Percentiles rank a stretch among this genome's conserved stretches.
These are phyloP conservation scores for Chironomus riparius DNA, from an alignment of 2,888 invertebrate genomes.

Conservation along the genomic window DNA sequence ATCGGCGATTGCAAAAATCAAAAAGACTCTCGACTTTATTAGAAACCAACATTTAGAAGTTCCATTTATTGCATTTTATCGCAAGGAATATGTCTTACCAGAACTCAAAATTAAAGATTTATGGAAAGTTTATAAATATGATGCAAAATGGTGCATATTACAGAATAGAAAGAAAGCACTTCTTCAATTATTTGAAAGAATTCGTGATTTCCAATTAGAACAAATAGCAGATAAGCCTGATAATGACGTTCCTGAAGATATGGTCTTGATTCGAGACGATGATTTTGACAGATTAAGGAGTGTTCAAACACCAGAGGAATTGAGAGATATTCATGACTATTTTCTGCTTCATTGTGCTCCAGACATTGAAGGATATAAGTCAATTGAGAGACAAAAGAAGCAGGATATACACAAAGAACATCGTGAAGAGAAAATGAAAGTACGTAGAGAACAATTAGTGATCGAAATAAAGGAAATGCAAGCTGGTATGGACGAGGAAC, in stretches of 20 bases:
- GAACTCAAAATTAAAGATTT: conserved; percentile 90
- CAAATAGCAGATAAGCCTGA: conserved; percentile 72
- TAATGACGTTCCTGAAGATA: conserved; percentile 71
- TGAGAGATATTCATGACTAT: conserved; percentile 87
- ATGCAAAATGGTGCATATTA: conserved; percentile 91
- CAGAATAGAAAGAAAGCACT: conserved; percentile 76
- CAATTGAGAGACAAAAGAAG: conserved; percentile 51
- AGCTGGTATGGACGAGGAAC: conserved; percentile 36
- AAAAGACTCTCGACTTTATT: conserved; percentile 91
- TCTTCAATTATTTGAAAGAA: conserved; percentile 73
- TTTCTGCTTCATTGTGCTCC: conserved; percentile 87
- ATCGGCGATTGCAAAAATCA: conserved; percentile 75
- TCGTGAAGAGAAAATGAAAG: conserved; percentile 28
- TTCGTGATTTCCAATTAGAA: conserved; percentile 84
- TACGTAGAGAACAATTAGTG: conserved; percentile 32
- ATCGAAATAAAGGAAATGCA: conserved; percentile 35
- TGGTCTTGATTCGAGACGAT: conserved; percentile 73
- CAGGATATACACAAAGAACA: conserved; percentile 31
- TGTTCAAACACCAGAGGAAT: conserved; percentile 79
- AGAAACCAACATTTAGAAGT: conserved; percentile 92
- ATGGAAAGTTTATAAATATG: conserved; percentile 96
- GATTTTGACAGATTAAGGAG: conserved; percentile 70
- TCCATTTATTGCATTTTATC: conserved; percentile 96
- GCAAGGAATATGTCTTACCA: conserved; percentile 94
- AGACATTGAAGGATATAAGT: conserved; percentile 62